Evolutionary conservation across 2,888 invertebrate species (phyloP), one percentile per base, ranked within the genome.

Genomic region (Hoplodrina blanda): DNA sequence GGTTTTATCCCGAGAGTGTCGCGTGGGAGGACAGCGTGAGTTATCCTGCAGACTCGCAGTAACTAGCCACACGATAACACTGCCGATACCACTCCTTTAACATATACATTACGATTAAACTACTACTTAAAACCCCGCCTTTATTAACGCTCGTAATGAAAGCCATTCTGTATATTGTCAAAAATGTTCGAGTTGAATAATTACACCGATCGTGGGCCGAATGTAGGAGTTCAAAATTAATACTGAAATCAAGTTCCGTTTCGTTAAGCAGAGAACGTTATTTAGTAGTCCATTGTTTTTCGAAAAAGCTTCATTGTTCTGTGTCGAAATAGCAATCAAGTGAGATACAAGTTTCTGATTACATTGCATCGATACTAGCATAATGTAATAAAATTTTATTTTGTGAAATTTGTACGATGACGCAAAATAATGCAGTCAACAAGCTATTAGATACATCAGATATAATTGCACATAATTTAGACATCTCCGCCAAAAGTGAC

Each of bases 151-250:
- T 56, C 62, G 76, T 81, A 89, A 90, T 90, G 83, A 88, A 85
- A 84, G 81, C 73, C 84, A 82, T 87, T 90, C 83, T 80, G 85
- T 88, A 83, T 80, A 87, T 86, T 87, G 86, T 84, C 88, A 88
- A 84, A 78, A 75, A 54, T 71, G 74, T 83, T 83, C 82, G 80
- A 88, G 87, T 90, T 88, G 84, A 86, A 85, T 87, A 88, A 87
- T 78, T 83, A 33, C 52, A 69, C 56, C 53, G 63, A 30, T 67
- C 56, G 84, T 93, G 89, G 92, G 92, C 68, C 73, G 89, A 81
- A 87, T 87, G 94, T 93, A 91, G 93, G 93, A 90, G 93, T 90
- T 80, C 77, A 59, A 85, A 89, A 91, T 90, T 89, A 84, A 90
- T 90, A 86, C 87, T 85, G 84, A 91, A 91, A 90, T 87, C 82